Conservation (phyloP, 2,113 vertebrate genomes). For the Papio anubis region DNA sequence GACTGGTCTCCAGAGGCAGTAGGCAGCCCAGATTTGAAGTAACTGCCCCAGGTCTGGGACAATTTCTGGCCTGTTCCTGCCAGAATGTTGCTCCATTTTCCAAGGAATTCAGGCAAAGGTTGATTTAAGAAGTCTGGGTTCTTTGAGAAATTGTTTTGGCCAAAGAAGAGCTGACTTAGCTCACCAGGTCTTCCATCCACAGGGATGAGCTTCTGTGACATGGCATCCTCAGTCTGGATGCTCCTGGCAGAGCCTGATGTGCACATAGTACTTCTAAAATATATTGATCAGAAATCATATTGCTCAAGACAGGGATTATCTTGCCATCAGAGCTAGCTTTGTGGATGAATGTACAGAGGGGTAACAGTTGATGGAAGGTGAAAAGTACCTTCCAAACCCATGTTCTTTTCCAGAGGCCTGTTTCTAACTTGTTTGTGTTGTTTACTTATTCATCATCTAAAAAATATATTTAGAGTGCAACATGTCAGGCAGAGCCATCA, state of each 20-base stretch:
- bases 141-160: background rate
- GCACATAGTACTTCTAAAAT: too few relatives aligned
- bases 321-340: background rate
- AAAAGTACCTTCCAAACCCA: background rate
- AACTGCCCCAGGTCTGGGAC: background rate
- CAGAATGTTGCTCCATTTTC: background rate
- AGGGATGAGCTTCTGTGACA: background rate
- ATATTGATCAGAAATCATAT: background rate
- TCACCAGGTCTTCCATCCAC: background rate
- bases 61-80: background rate
- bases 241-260: background rate
- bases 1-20: background rate
- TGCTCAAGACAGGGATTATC: background rate
- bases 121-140: background rate
- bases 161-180: background rate
- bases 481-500: background rate
- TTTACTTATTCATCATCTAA: background rate
- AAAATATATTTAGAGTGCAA: background rate
- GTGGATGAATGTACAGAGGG: background rate
- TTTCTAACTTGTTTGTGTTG: background rate
- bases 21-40: background rate
- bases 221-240: background rate
- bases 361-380: background rate
- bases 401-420: background rate
- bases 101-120: slow-evolving; percentile 19